These are phyloP conservation scores for Crypturellus undulatus DNA, from an alignment of 2,113 vertebrate species.

Conservation along the genomic window DNA sequence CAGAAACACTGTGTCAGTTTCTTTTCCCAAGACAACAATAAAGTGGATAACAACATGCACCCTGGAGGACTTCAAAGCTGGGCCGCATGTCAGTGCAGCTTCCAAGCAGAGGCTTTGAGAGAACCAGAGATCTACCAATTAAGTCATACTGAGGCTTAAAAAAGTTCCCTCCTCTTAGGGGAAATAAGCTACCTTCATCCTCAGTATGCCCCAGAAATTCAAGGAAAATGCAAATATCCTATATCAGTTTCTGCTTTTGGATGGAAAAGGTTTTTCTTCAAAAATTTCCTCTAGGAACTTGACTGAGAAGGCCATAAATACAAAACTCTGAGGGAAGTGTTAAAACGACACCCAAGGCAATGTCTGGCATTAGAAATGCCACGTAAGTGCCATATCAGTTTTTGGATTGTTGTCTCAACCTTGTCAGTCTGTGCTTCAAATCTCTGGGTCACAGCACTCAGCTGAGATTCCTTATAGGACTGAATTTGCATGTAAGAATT, in stretches of 20 bases:
- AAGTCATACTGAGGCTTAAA: not conserved
- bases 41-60: not conserved
- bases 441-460: not conserved
- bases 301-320: not conserved
- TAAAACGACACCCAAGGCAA: not conserved
- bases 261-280: not conserved
- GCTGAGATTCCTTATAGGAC: not conserved
- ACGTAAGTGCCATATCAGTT: not conserved
- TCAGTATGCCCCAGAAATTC: not conserved
- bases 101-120: not conserved
- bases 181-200: not conserved
- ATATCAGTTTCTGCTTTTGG: not conserved
- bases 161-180: not conserved
- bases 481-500: not conserved
- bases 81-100: fast-evolving
- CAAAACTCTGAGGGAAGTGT: not conserved
- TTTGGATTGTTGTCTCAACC: not conserved
- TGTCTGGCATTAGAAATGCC: not conserved
- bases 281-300: not conserved
- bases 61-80: not conserved
- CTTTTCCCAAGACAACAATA: not conserved
- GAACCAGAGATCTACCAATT: not conserved
- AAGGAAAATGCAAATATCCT: not conserved
- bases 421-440: not conserved
- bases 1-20: not conserved